Conservation (phyloP, 2,797 vertebrate genomes). For the Sebastes iracundus region DNA sequence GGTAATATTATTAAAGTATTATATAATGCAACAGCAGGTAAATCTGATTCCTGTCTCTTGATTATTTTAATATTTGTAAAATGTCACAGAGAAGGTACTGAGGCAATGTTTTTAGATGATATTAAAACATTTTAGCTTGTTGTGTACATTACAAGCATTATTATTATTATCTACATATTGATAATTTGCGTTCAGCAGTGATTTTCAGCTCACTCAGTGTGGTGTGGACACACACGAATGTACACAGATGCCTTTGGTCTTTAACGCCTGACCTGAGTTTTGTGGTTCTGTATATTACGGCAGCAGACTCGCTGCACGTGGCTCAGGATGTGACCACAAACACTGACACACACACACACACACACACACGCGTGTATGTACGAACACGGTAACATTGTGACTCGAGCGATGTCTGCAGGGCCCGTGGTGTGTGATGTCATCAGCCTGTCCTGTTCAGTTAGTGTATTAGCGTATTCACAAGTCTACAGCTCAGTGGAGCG, state of each 20-base stretch:
- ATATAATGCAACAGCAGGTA: neutral
- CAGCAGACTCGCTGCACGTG: constrained; percentile 62
- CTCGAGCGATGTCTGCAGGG: constrained; percentile 71
- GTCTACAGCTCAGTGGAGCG: constrained; percentile 73
- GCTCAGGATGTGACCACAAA: constrained; percentile 66
- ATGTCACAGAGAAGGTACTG: neutral
- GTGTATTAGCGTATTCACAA: constrained; percentile 72
- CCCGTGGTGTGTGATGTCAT: constrained; percentile 80
- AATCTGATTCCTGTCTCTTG: neutral
- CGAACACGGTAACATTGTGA: constrained; percentile 58
- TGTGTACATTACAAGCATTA: neutral
- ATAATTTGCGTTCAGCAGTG: neutral
- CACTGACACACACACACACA: constrained; percentile 7
- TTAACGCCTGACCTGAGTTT: constrained; percentile 46
- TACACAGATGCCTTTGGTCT: constrained; percentile 56
- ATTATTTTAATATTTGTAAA: neutral
- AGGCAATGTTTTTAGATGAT: neutral
- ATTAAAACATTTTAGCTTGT: neutral
- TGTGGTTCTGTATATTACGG: constrained; percentile 24
- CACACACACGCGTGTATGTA: constrained; percentile 14
- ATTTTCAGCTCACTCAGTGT: neutral
- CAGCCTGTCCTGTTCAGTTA: constrained; percentile 83
- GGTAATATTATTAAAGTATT: neutral
- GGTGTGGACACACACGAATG: neutral
- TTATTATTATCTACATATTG: neutral